These are phyloP conservation scores for Pherbina coryleti DNA, from an alignment of 2,888 invertebrate genomes.

Conservation along the genomic window DNA sequence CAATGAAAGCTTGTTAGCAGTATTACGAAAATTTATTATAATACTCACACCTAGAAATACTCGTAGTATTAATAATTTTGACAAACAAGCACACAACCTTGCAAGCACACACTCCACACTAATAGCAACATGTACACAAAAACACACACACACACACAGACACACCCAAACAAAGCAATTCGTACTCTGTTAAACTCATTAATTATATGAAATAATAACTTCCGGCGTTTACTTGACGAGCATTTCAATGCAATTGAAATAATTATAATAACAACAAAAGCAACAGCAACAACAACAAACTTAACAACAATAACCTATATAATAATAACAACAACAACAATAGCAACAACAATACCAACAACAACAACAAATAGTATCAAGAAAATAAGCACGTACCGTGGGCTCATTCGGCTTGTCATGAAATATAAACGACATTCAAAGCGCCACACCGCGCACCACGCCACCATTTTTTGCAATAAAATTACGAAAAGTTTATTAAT, in stretches of 20 bases:
- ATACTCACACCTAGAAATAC: too few relatives aligned
- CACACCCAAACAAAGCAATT: not conserved
- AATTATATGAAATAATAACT: slow-evolving; percentile 40
- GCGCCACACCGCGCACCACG: not conserved
- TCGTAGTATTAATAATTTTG: too few relatives aligned
- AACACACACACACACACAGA: slow-evolving; percentile 5
- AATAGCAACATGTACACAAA: not conserved
- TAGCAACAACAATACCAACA: slow-evolving; percentile 22
- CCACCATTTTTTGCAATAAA: slow-evolving; percentile 21
- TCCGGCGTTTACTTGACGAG: slow-evolving; percentile 33
- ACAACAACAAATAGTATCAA: not conserved
- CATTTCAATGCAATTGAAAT: slow-evolving; percentile 38
- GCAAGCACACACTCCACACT: too few relatives aligned
- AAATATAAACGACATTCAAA: slow-evolving; percentile 22
- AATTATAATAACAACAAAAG: slow-evolving; percentile 30
- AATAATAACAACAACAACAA: slow-evolving; percentile 26
- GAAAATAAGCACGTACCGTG: slow-evolving; percentile 4
- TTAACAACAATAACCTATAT: not conserved
- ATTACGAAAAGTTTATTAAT: slow-evolving; percentile 28
- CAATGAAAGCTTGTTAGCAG: too few relatives aligned
- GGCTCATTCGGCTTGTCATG: slow-evolving; percentile 11
- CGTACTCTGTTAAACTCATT: slow-evolving; percentile 22
- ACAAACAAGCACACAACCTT: too few relatives aligned
- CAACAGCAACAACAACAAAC: slow-evolving; percentile 21
- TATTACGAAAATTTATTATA: too few relatives aligned